Evolutionary conservation across 1,140 invertebrate genomes (phyloP).

Genomic region (Eurytemora carolleeae): DNA sequence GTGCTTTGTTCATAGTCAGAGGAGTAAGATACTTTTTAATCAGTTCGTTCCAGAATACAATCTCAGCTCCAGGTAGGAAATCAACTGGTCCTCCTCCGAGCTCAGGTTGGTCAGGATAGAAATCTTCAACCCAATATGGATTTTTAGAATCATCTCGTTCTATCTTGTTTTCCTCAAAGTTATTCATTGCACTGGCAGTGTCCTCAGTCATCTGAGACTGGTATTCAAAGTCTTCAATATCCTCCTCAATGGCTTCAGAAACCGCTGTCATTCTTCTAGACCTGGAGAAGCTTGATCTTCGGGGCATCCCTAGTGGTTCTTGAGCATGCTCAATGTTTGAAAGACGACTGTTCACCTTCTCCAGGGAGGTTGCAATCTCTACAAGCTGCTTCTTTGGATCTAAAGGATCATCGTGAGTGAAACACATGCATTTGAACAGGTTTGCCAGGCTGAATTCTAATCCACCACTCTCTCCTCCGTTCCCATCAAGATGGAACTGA

Average conservation of each 20-base stretch:
- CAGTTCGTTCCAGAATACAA: conserved; percentile 6
- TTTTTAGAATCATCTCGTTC: conserved; percentile 23
- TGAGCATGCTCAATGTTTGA: neutral
- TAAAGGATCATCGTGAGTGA: conserved; percentile 61
- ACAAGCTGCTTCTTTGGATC: conserved; percentile 62
- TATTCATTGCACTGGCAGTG: neutral
- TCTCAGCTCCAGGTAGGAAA: conserved; percentile 18
- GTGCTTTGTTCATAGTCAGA: conserved; percentile 4
- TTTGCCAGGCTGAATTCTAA: conserved; percentile 71
- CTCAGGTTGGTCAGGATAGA: conserved; percentile 6
- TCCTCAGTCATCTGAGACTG: neutral
- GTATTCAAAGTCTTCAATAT: neutral
- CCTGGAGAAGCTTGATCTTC: neutral
- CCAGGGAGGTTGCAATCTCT: conserved; percentile 22
- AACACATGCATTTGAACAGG: conserved; percentile 68
- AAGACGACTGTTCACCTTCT: neutral
- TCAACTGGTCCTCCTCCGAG: neutral
- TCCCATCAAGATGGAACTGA: conserved; percentile 33
- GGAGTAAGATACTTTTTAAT: conserved; percentile 16
- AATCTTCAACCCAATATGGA: conserved; percentile 28
- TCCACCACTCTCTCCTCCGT: conserved; percentile 53
- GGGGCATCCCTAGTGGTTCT: neutral
- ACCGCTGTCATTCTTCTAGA: neutral
- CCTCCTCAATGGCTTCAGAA: neutral
- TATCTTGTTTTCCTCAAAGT: neutral